Evolutionary conservation across 2,797 vertebrate genomes (phyloP).

Genomic region (Glyptemys insculpta): DNA sequence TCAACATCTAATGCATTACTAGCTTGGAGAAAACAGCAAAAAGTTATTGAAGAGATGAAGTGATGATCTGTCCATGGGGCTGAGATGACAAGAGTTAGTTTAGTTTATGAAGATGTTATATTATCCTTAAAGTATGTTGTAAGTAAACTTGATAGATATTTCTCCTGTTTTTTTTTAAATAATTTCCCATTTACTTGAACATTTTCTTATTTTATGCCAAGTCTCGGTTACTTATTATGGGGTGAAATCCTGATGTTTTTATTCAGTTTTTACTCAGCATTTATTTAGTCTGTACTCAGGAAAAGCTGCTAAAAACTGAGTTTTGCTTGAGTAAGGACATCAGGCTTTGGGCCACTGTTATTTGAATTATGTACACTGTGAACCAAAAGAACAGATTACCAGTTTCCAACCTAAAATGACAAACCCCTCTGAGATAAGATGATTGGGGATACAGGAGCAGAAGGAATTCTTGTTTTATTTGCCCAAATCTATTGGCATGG

Average conservation of each 20-base stretch:
- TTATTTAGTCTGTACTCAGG: slow-evolving; percentile 42
- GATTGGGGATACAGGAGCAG: not conserved
- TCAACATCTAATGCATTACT: slow-evolving; percentile 22
- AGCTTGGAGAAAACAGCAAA: not conserved
- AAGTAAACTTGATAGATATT: slow-evolving; percentile 17
- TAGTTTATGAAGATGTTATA: slow-evolving; percentile 35
- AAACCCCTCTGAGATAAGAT: not conserved
- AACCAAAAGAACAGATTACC: not conserved
- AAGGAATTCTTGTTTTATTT: not conserved
- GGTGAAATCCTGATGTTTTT: slow-evolving; percentile 42
- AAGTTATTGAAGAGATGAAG: not conserved
- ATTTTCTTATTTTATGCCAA: slow-evolving; percentile 32
- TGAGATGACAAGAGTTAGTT: slow-evolving; percentile 24
- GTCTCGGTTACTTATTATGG: slow-evolving; percentile 11
- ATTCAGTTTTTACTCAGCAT: slow-evolving; percentile 29
- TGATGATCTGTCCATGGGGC: slow-evolving; percentile 2
- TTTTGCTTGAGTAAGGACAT: not conserved
- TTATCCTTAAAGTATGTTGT: slow-evolving; percentile 4
- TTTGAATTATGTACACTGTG: not conserved
- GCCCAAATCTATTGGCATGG: not conserved
- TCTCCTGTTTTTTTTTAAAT: not conserved
- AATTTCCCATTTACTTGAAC: slow-evolving; percentile 47
- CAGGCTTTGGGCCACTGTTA: not conserved
- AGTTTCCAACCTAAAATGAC: not conserved
- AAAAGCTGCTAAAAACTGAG: slow-evolving; percentile 20